phyloP scores from a whole-genome alignment of 2,113 vertebrate species.

The Pachypanchax playfairii region DNA sequence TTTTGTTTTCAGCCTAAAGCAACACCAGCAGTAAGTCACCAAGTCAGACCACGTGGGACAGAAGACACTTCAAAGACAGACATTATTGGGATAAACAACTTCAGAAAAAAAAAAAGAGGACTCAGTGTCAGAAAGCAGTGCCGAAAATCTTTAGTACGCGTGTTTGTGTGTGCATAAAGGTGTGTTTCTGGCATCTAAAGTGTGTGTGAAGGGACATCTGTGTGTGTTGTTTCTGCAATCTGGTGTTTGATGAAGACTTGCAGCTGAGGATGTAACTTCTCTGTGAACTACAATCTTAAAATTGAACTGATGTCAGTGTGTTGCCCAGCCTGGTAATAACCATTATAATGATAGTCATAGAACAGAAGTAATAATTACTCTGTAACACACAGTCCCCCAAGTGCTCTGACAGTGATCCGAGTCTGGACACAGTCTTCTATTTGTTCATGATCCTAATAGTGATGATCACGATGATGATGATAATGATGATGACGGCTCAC shows the following conservation, averaged over 20 bases:
- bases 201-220: constrained; percentile 14
- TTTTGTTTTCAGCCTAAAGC: constrained; percentile 75
- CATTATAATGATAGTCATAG: constrained; percentile 63
- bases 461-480: not conserved
- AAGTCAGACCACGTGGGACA: constrained; percentile 37
- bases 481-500: not conserved
- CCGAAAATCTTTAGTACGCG: constrained; percentile 28
- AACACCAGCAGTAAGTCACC: constrained; percentile 73
- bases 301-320: constrained; percentile 70
- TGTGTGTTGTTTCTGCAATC: constrained; percentile 51
- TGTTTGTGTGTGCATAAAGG: constrained; percentile 8
- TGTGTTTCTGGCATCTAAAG: constrained; percentile 14
- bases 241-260: constrained; percentile 48
- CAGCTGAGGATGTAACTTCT: constrained; percentile 39
- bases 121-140: constrained; percentile 41
- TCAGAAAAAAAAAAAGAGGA: constrained; percentile 45
- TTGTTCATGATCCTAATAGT: constrained; percentile 26
- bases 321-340: constrained; percentile 59
- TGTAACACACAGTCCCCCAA: constrained; percentile 31
- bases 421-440: constrained; percentile 19
- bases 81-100: constrained; percentile 47
- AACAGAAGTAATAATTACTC: constrained; percentile 50
- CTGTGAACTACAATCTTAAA: constrained; percentile 67
- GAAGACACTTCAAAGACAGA: constrained; percentile 40
- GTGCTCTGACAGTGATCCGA: constrained; percentile 52